Evolutionary conservation across 2,888 invertebrate species (phyloP), one percentile per base, ranked within the genome.

Genomic region (Dynastes grantii): DNA sequence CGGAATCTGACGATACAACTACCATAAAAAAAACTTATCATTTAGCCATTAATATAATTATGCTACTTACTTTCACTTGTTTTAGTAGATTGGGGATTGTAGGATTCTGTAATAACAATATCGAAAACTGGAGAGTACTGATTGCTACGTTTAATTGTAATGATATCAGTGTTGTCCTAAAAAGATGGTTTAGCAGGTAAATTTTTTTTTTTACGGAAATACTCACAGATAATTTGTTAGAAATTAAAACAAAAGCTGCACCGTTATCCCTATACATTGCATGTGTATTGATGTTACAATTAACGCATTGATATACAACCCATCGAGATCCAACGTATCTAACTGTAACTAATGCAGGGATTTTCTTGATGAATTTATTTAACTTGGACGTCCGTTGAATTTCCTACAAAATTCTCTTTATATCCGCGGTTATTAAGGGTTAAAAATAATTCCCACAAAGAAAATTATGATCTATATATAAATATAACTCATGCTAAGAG

Each of bases 61-160:
- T 11, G 0, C 32, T 13, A 68, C 70, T 53, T 11, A 70, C 53
- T 58, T 29, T 73, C 58, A 40, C 22, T 58, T 2, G 40, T 9
- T 73, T 58, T 73, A 11, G 22, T 40, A 22, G 37, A 73, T 22
- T 16, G 40, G 22, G 73, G 13, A 3, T 58, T 29, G 40, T 29
- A 51, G 0, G 51, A 58, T 73, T 73, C 80, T 22, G 80, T 71
- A 85, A 73, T 73, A 40, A 40, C 58, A 73, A 96, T 89, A 84
- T 93, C 92, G 88, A 94, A 96, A 70, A 93, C 91, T 81, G 92
- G 90, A 76, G 96, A 96, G 88, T 92, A 95, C 82, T 91, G 91
- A 81, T 91, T 92, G 84, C 92, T 92, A 80, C 90, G 90, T 85
- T 92, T 93, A 81, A 94, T 88, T 85, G 89, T 90, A 64, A 90